Evolutionary conservation across 2,888 invertebrate species (phyloP), one percentile per base, ranked within the genome.

Genomic region (Belgica antarctica): DNA sequence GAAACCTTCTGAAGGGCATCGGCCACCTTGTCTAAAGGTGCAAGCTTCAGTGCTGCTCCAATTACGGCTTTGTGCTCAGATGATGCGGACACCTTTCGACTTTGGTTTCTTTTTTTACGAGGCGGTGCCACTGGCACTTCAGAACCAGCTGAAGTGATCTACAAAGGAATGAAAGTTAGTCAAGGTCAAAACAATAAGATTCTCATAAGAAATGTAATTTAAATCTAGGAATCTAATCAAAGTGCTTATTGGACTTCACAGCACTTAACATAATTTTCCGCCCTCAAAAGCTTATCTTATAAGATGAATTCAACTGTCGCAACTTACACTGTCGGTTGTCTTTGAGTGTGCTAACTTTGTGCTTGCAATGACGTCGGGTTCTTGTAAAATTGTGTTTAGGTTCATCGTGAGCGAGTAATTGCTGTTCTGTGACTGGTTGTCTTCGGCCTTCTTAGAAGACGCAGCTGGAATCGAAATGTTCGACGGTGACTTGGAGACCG

Each of bases 301-400:
- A 63, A 24, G 1, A 31, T 17, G 31, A 28, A 10, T 10, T 10
- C 10, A n/a, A 5, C 4, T 81, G n/a, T n/a, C n/a, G n/a, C n/a
- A 80, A 24, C 78, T 77, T 70, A 79, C 77, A 34, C 79, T 80
- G 72, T 80, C 80, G 1, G 78, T 79, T 72, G 79, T 81, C 75
- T 80, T 81, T 15, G 80, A 79, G 73, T 80, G 78, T 72, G 80
- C 79, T 71, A 87, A 82, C 77, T 94, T 95, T 72, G 94, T 92
- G 81, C 94, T 95, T 71, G 93, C 92, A 74, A 95, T 93, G 76
- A 95, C 92, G 81, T 96, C 95, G 1, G 95, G 95, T 80, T 94
- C 94, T 73, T 24, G 61, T 41, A 70, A 34, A 7, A 52, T 68
- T 24, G 27, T 34, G 1, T 47, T 17, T 2, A 4, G 31, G 41